Base-by-base conservation (phyloP, 1,140 invertebrate genomes). In the Plectus sambesii region DNA sequence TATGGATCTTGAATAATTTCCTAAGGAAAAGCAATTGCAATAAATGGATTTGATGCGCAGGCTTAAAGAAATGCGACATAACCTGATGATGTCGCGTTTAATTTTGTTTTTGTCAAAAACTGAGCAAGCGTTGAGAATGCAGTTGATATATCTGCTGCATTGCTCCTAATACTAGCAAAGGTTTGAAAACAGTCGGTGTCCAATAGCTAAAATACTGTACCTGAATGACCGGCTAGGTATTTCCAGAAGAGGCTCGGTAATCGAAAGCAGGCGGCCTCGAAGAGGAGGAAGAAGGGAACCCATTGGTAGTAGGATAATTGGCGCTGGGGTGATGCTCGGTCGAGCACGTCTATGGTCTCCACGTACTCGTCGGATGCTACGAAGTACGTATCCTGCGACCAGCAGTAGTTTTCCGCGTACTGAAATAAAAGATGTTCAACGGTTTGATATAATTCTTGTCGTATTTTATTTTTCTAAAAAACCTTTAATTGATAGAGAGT, bases 201-300 rank as follows among this genome's bases (percentile, higher is more conserved):
- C n/a, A n/a, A n/a, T n/a, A n/a, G n/a, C n/a, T n/a, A n/a, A n/a
- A n/a, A n/a, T 27, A 51, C 17, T 33, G 37, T 36, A 46, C 66
- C 66, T 19, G 63, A 68, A 23, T 65, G 65, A 30, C 54, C 54
- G 15, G 50, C 59, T 9, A 69, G 53, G 42, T 61, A 62, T 30
- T 63, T 63, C 69, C 68, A 73, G 5, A 72, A 37, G 39, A 67
- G 59, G 42, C 63, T 63, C 12, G 72, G 72, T 23, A 73, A 57
- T 27, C 70, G 61, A 58, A 73, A 73, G 30, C 70, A 56, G n/a
- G 70, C 56, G 5, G 72, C 72, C 51, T 70, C 68, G 9, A 74
- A 47, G 2, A 72, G 46, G 5, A 73, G 52, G 24, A 73, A 62
- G 36, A 73, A 70, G 0, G 73, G 73, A 9, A 74, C 73, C 73